Percentiles rank a stretch among this genome's conserved stretches.
phyloP scores from a whole-genome alignment of 2,797 vertebrate species.

The Gouania willdenowi region DNA sequence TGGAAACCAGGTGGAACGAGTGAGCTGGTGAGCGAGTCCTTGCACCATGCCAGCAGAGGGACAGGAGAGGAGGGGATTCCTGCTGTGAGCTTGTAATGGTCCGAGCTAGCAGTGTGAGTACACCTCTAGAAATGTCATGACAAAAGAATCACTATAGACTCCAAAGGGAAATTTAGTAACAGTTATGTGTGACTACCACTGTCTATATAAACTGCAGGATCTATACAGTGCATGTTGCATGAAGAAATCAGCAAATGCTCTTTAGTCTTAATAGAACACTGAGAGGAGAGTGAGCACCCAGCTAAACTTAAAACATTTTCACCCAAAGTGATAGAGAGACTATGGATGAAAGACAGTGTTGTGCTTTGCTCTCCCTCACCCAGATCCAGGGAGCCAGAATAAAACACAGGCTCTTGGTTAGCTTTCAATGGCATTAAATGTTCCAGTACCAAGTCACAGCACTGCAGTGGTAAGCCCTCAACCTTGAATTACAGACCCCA shows the following conservation, averaged over 20 bases:
- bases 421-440: conserved; percentile 70
- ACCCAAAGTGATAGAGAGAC: conserved; percentile 24
- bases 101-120: too few relatives aligned
- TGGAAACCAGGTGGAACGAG: too few relatives aligned
- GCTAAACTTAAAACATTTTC: conserved; percentile 38
- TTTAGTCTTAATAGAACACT: conserved; percentile 26
- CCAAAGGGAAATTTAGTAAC: background rate
- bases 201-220: background rate
- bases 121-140: too few relatives aligned
- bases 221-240: background rate
- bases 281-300: conserved; percentile 22
- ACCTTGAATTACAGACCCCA: conserved; percentile 60
- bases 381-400: conserved; percentile 63
- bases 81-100: too few relatives aligned
- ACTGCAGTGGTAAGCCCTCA: conserved; percentile 53
- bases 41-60: too few relatives aligned
- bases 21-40: too few relatives aligned
- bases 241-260: conserved; percentile 16
- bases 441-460: conserved; percentile 61
- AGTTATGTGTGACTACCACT: too few relatives aligned
- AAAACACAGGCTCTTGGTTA: conserved; percentile 71
- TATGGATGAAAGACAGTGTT: conserved; percentile 46
- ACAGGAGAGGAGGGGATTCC: too few relatives aligned
- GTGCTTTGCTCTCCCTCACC: conserved; percentile 59
- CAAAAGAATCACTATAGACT: too few relatives aligned